phyloP scores from a whole-genome alignment of 2,797 vertebrate species.

The Chaenodraco wilsoni region DNA sequence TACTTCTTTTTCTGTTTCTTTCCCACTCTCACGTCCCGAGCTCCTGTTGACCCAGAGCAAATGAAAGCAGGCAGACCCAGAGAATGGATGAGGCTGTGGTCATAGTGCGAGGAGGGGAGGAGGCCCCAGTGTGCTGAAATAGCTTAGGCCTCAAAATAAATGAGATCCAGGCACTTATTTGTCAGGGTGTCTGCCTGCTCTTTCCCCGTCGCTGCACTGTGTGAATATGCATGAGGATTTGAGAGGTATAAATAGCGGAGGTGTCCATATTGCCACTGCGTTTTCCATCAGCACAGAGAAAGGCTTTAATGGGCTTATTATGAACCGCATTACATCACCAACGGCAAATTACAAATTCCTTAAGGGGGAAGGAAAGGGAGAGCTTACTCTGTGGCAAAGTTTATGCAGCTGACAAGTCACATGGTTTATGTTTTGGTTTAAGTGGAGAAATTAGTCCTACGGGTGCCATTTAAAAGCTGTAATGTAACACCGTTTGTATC shows the following conservation, averaged over 20 bases:
- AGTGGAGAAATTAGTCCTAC: constrained; percentile 16
- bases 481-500: background rate
- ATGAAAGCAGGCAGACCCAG: constrained; percentile 66
- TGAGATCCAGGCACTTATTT: constrained; percentile 86
- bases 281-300: constrained; percentile 87
- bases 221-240: constrained; percentile 92
- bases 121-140: constrained; percentile 79
- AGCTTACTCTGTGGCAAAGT: constrained; percentile 67
- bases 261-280: constrained; percentile 86
- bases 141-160: constrained; percentile 82
- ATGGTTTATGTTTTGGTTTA: constrained; percentile 46
- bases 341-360: constrained; percentile 83
- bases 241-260: constrained; percentile 89
- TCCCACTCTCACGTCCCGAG: constrained; percentile 31
- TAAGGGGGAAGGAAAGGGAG: constrained; percentile 65
- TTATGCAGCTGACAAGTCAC: constrained; percentile 62
- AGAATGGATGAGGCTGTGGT: constrained; percentile 73
- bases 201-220: constrained; percentile 76
- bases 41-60: constrained; percentile 69
- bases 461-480: constrained; percentile 23
- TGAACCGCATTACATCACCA: constrained; percentile 87
- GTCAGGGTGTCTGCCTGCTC: constrained; percentile 85
- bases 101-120: constrained; percentile 70
- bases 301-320: constrained; percentile 88
- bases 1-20: background rate